phyloP scores from a whole-genome alignment of 2,113 vertebrate genomes.

The Amblyornis subalaris region DNA sequence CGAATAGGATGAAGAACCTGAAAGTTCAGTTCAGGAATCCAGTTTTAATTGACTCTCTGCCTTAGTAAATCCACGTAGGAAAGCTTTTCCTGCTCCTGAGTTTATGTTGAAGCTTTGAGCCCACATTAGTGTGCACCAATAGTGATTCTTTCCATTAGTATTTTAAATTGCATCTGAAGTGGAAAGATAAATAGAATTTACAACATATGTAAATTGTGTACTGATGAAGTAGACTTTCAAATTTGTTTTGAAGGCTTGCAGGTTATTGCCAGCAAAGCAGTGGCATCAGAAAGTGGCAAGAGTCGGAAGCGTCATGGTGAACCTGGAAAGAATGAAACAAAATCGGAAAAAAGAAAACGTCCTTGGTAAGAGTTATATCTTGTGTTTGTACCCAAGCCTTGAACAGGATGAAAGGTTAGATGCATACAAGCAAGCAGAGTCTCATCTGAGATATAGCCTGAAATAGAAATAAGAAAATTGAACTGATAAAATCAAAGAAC shows the following conservation, averaged over 20 bases:
- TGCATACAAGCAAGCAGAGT: not conserved
- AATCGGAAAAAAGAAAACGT: conserved; percentile 71
- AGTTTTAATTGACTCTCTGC: not conserved
- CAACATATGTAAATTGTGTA: accelerated
- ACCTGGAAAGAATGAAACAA: not conserved
- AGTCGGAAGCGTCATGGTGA: conserved; percentile 70
- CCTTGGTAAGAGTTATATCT: conserved; percentile 76
- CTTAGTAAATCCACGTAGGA: not conserved
- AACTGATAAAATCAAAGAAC: not conserved
- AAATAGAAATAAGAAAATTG: not conserved
- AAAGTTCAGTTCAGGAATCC: not conserved
- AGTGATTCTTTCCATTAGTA: not conserved
- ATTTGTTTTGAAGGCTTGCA: conserved; percentile 80
- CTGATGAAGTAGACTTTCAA: not conserved
- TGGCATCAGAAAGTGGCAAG: conserved; percentile 54
- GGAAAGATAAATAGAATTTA: not conserved
- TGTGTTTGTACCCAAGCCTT: not conserved
- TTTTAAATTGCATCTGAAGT: not conserved
- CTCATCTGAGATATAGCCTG: not conserved
- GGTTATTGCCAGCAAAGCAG: conserved; percentile 79
- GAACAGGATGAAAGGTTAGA: not conserved
- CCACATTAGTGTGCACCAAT: not conserved
- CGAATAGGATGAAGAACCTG: not conserved
- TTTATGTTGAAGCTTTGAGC: not conserved
- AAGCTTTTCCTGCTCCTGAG: not conserved